Base-by-base conservation (phyloP, 2,797 vertebrate genomes). In the Fistularia commersonii region DNA sequence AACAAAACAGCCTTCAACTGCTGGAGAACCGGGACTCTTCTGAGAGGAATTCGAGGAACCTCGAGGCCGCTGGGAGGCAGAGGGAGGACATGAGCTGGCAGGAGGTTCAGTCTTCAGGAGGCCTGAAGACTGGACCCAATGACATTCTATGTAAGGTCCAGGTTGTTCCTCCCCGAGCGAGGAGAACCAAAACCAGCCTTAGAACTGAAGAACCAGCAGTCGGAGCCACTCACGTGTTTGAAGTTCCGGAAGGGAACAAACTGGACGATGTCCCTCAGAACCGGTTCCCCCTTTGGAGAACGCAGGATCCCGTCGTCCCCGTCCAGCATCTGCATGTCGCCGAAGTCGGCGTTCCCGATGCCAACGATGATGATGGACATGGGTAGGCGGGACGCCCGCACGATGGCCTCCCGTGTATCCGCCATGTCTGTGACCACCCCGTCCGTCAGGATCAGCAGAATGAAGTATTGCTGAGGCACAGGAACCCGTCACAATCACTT, bases 361-460 rank as follows among this genome's bases (percentile, higher is more conserved):
- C 97, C 96, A 0, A 99, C 95, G 9, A 99, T 98, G 85, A 99
- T 99, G 87, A 99, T 93, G 0, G 97, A 99, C 97, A 99, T 99
- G 75, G 97, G 97, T 0, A 99, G 93, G 83, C 95, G 94, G 0
- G 97, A 99, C 51, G 97, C 96, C 0, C 97, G 95, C 31, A 98
- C 97, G 1, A 99, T 99, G 81, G 96, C 97, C 85, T 98, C 95
- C 14, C 97, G 82, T 0, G 97, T 99, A 87, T 99, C 97, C 0
- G 96, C 95, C 96, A 99, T 99, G 89, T 99, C 97, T 1, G 97
- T 99, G 88, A 99, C 97, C 57, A 99, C 97, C 0, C 97, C 97
- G 0, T 99, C 97, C 0, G 97, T 99, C 86, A 99, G 90, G 76
- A 99, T 98, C 64, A 99, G 88, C 68, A 99, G 80, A 87, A 99